Evolutionary conservation across 2,888 invertebrate species (phyloP).

Genomic region (Spatulosminthurus flaviceps): DNA sequence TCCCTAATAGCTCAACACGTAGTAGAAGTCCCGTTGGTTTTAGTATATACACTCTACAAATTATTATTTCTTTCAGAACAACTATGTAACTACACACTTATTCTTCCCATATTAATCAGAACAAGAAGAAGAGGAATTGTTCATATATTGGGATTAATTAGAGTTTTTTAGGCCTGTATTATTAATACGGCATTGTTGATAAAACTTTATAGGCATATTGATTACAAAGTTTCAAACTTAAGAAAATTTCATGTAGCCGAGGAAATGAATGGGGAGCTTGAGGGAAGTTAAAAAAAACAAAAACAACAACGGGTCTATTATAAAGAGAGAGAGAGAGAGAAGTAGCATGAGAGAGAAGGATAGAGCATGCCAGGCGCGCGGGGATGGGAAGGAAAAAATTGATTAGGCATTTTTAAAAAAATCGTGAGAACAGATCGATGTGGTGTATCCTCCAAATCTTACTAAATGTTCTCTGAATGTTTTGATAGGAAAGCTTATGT

Average conservation of each 20-base stretch:
- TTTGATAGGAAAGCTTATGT: conserved; percentile 18
- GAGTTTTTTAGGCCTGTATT: too few species aligned
- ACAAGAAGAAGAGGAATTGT: too few species aligned
- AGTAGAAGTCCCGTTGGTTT: neutral
- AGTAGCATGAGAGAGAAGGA: too few species aligned
- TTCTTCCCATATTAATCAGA: neutral
- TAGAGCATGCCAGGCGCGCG: neutral
- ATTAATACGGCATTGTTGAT: conserved; percentile 1
- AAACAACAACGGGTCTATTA: neutral
- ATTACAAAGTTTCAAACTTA: neutral
- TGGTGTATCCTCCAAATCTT: conserved; percentile 12
- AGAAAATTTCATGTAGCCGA: neutral
- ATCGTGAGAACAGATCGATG: conserved; percentile 41
- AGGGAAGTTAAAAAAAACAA: neutral
- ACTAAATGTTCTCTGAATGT: neutral
- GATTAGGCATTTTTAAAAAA: conserved; percentile 46
- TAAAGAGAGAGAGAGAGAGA: neutral
- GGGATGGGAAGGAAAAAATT: conserved; percentile 34
- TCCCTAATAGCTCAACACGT: neutral
- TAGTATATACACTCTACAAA: neutral
- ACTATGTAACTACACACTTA: neutral
- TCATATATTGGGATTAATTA: too few species aligned
- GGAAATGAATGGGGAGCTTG: neutral
- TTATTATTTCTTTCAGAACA: neutral
- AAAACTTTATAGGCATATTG: neutral